Percentiles rank a stretch among this genome's conserved stretches.
Conservation (phyloP, 2,797 vertebrate genomes). For the Myotis myotis region DNA sequence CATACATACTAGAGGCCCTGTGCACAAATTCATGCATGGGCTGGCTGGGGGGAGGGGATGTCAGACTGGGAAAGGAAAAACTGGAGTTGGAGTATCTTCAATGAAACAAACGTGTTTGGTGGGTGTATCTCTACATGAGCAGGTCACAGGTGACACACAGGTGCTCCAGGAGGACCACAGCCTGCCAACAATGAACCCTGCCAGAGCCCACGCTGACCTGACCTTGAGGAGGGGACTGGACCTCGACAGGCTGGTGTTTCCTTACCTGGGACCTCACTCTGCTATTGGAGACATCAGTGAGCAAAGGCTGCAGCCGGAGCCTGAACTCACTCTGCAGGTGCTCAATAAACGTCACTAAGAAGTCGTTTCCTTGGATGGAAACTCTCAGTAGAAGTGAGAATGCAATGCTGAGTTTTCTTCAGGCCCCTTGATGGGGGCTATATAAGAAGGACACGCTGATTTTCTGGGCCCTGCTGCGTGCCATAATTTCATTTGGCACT, state of each 20-base stretch:
- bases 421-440: background rate
- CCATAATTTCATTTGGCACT: background rate
- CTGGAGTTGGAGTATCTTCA: background rate
- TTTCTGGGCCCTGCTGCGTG: background rate
- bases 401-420: background rate
- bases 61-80: background rate
- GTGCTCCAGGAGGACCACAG: background rate
- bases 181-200: background rate
- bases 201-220: background rate
- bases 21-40: no score
- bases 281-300: background rate
- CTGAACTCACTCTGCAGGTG: background rate
- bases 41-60: no score
- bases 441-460: background rate
- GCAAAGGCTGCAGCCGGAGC: background rate
- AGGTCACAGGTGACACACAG: background rate
- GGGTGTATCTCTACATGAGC: fast-evolving
- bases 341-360: background rate
- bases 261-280: no score
- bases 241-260: background rate
- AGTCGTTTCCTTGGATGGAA: background rate
- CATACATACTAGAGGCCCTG: no score
- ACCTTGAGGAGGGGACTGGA: background rate
- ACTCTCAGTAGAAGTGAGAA: background rate
- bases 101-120: no score